A percentile compares a stretch with the other conserved stretches of the same genome.
Conservation (phyloP, 2,888 invertebrate genomes). For the Diarsia dahlii region DNA sequence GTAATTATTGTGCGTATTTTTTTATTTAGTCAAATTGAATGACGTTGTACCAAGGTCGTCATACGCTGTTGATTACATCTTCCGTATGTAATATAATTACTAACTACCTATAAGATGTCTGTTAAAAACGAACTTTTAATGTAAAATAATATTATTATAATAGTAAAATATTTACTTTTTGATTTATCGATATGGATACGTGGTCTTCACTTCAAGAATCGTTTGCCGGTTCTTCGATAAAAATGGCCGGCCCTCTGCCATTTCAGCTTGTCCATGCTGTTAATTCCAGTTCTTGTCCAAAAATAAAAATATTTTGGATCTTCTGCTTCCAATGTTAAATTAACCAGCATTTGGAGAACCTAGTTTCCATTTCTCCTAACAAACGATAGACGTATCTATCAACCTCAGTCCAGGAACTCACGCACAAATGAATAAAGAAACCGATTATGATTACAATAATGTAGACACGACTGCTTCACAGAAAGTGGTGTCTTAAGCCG, state of each 20-base stretch:
- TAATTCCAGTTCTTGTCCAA: neutral
- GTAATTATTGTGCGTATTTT: neutral
- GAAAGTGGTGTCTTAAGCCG: slow-evolving; percentile 27
- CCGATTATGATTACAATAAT: slow-evolving; percentile 31
- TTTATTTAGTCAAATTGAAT: neutral
- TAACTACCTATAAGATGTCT: neutral
- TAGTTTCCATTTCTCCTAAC: neutral
- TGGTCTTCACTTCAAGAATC: neutral
- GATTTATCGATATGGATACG: neutral
- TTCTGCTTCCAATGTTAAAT: neutral
- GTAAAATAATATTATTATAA: too few species aligned
- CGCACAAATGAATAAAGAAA: slow-evolving; percentile 33
- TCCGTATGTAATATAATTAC: neutral
- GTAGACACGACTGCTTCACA: slow-evolving; percentile 41
- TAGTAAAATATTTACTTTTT: too few species aligned
- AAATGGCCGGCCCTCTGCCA: neutral
- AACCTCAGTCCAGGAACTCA: slow-evolving; percentile 8
- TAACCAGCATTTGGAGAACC: neutral
- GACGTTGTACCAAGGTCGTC: neutral
- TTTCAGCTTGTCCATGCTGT: neutral
- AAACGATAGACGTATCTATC: neutral
- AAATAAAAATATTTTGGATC: neutral
- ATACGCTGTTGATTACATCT: neutral
- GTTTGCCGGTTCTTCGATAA: neutral
- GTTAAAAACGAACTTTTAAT: too few species aligned